These are phyloP conservation scores for Myotis findleyi DNA, from an alignment of 2,797 vertebrate species.

Conservation along the genomic window DNA sequence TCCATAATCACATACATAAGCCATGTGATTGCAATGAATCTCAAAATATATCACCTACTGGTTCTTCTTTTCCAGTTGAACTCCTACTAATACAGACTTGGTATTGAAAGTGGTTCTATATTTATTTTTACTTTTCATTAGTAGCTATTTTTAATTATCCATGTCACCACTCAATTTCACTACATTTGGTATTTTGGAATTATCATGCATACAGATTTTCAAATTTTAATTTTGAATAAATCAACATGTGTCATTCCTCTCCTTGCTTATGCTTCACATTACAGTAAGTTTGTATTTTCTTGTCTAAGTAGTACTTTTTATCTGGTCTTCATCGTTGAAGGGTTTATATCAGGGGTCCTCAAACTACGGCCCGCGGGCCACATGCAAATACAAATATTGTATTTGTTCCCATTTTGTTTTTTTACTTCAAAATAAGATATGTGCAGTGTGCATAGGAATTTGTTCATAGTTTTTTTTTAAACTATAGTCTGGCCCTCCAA, in stretches of 20 bases:
- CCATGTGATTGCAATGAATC: not conserved
- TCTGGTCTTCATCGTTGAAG: not conserved
- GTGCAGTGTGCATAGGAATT: too few species aligned
- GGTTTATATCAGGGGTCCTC: not conserved
- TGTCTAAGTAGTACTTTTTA: not conserved
- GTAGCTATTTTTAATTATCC: not conserved
- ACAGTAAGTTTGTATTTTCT: not conserved
- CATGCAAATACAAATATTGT: too few species aligned
- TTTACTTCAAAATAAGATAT: too few species aligned
- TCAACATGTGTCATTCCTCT: fast-evolving
- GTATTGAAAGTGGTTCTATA: not conserved
- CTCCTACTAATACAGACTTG: not conserved
- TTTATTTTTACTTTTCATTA: not conserved
- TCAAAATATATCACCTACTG: not conserved
- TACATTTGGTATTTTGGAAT: not conserved
- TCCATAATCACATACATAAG: not conserved
- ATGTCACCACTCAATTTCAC: fast-evolving
- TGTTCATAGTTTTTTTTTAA: too few species aligned
- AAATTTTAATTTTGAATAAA: not conserved
- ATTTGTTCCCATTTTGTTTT: too few species aligned
- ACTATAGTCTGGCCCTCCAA: too few species aligned
- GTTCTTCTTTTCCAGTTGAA: not conserved
- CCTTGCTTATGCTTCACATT: not conserved
- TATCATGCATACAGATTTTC: not conserved
- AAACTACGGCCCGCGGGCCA: too few species aligned